Conservation (phyloP, 2,888 invertebrate genomes). For the Gastrophysa polygoni region DNA sequence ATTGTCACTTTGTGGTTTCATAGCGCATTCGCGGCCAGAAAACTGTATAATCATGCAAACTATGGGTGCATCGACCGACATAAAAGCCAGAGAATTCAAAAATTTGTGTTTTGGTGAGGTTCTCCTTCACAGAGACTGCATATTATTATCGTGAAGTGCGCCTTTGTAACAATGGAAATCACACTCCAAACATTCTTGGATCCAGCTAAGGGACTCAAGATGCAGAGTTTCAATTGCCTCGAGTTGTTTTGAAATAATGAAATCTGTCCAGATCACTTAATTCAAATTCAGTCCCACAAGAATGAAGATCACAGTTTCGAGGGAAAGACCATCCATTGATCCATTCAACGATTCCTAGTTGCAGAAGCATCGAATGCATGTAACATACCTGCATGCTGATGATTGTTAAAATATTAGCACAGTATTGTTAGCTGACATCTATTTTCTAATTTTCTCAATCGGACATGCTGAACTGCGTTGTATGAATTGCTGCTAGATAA, state of each 20-base stretch:
- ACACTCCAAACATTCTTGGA: not conserved
- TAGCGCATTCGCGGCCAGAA: conserved; percentile 11
- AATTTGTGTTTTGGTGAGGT: not conserved
- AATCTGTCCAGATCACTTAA: not conserved
- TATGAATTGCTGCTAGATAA: not conserved
- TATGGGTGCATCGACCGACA: conserved; percentile 6
- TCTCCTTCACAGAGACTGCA: not conserved
- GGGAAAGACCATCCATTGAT: not conserved
- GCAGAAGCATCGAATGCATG: conserved; percentile 16
- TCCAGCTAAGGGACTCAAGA: not conserved
- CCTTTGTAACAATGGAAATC: not conserved
- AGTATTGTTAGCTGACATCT: conserved; percentile 21
- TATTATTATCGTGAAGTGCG: not conserved
- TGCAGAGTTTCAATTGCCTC: not conserved
- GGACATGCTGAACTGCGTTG: conserved; percentile 11
- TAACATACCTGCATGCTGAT: conserved; percentile 37
- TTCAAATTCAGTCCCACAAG: not conserved
- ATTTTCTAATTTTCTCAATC: conserved; percentile 18
- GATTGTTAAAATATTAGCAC: conserved; percentile 21
- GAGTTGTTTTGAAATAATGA: not conserved
- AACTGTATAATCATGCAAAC: conserved; percentile 23
- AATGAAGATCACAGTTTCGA: not conserved
- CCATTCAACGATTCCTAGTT: not conserved
- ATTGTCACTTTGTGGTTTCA: conserved; percentile 20
- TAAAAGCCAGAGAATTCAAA: conserved; percentile 2